A percentile compares a stretch with the other conserved stretches of the same genome.
Conservation (phyloP, 1,140 invertebrate genomes). For the Dreissena rostriformis region DNA sequence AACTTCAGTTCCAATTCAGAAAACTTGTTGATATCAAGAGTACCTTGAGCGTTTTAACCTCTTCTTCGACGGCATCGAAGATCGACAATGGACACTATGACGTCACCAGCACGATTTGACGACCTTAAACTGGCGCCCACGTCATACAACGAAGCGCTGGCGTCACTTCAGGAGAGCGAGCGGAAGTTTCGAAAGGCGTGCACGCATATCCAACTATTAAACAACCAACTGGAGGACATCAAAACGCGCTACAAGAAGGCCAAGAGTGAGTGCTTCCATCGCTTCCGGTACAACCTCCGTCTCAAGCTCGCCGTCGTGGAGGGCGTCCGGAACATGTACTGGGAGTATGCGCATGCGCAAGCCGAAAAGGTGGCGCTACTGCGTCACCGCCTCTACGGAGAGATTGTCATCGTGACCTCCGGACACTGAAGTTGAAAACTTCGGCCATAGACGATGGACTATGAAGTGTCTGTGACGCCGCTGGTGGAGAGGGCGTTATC, state of each 20-base stretch:
- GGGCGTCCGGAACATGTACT: constrained; percentile 64
- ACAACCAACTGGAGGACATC: constrained; percentile 48
- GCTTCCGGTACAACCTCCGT: constrained; percentile 60
- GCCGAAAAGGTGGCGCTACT: constrained; percentile 56
- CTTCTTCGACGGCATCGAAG: no score
- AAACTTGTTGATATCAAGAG: no score
- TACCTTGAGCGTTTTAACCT: no score
- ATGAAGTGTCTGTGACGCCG: no score
- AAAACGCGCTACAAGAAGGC: constrained; percentile 54
- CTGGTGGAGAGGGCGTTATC: no score
- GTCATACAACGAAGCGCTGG: background rate
- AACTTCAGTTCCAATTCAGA: no score
- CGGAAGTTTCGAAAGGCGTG: constrained; percentile 59
- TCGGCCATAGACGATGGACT: no score
- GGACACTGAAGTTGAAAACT: background rate
- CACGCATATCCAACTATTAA: constrained; percentile 57
- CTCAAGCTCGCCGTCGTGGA: constrained; percentile 61
- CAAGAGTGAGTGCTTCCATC: constrained; percentile 44
- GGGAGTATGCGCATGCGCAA: constrained; percentile 60
- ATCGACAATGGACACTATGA: no score
- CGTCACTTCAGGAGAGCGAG: constrained; percentile 24
- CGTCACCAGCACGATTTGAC: no score
- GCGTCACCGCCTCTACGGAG: constrained; percentile 46
- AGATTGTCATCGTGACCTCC: background rate
- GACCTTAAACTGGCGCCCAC: background rate